Evolutionary conservation across 2,113 vertebrate species (phyloP).

Genomic region (Megaceryle maxima): DNA sequence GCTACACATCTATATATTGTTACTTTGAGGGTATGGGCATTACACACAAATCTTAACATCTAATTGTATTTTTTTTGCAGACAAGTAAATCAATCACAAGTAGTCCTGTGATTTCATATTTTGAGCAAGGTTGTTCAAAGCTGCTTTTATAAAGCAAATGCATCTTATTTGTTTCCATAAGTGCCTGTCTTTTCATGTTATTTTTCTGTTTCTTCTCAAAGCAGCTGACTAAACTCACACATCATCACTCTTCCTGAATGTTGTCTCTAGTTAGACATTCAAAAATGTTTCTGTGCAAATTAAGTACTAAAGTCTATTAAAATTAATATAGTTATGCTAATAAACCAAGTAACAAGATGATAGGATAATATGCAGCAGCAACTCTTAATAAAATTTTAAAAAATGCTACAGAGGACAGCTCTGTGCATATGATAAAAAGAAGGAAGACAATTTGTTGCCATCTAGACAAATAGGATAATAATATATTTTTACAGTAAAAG

Average conservation of each 20-base stretch:
- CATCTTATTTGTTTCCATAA: background rate
- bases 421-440: background rate
- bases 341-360: background rate
- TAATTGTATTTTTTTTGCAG: background rate
- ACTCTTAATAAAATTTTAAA: background rate
- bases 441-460: background rate
- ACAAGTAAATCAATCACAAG: background rate
- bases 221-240: background rate
- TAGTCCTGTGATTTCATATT: background rate
- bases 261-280: background rate
- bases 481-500: background rate
- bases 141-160: background rate
- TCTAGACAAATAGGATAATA: background rate
- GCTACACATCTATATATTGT: background rate
- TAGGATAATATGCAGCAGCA: background rate
- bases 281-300: background rate
- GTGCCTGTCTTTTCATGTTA: background rate
- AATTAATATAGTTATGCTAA: background rate
- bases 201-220: background rate
- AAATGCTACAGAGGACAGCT: background rate
- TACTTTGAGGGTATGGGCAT: background rate
- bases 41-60: background rate
- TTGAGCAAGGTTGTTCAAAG: background rate
- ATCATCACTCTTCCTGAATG: background rate
- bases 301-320: background rate